Evolutionary conservation across 1,140 invertebrate species (phyloP), one percentile per base, ranked within the genome.

Genomic region (Whitmania pigra): DNA sequence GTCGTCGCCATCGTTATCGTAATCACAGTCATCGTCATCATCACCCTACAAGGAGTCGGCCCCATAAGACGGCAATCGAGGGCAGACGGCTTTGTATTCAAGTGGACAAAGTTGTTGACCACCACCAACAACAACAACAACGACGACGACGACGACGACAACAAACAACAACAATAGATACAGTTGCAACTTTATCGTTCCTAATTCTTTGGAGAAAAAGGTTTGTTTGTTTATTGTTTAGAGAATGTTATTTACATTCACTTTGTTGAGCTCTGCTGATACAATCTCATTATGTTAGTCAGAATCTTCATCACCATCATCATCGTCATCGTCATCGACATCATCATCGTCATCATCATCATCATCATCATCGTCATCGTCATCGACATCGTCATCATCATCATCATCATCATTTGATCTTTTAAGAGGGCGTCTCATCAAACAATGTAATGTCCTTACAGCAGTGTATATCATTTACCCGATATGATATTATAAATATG

Each of bases 351-450:
- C 57, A 17, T 63, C 57, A 17, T 63, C 29, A 63, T 63, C 57
- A 63, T 63, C 57, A 17, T 63, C 57, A 31, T 17, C 57, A 31
- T 63, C 57, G 15, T 63, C 57, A 31, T 63, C 57, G 11, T 63
- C 57, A 63, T 63, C 57, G 22, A 11, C 57, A 63, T 63, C 57
- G 20, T 63, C 57, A 63, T 63, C 57, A 63, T 63, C 22, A 63
- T 63, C 11, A 63, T 63, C 57, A 63, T 63, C 57, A 13, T 63
- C 57, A 17, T 63, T 18, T 57, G 54, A 57, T 25, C 9, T 5
- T 57, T 9, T 9, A 57, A 36, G 2, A 36, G 31, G 31, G 31
- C 31, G 31, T 36, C 31, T 36, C 31, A 36, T 3, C 31, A 36
- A 36, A 36, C 31, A 36, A 36, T 36, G 31, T 2, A 36, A 6